phyloP scores from a whole-genome alignment of 2,888 invertebrate genomes.

The Cheilosia grossa region DNA sequence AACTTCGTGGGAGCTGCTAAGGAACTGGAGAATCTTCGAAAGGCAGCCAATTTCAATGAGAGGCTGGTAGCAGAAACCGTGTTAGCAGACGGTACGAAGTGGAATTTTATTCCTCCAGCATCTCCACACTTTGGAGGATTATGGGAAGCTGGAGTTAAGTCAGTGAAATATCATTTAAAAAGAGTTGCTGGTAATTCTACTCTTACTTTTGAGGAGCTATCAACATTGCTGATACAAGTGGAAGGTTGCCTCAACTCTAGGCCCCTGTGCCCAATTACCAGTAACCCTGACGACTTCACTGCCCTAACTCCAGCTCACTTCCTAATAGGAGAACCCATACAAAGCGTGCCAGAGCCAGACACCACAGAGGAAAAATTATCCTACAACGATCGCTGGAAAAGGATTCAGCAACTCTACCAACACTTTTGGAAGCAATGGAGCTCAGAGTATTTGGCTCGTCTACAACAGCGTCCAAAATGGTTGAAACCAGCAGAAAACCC shows the following conservation, averaged over 20 bases:
- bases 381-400: constrained; percentile 16
- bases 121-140: constrained; percentile 31
- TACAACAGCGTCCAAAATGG: constrained; percentile 44
- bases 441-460: constrained; percentile 4
- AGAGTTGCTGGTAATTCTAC: not conserved
- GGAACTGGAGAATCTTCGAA: constrained; percentile 5
- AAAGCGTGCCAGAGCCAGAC: not conserved
- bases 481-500: constrained; percentile 3
- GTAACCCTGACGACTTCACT: constrained; percentile 8
- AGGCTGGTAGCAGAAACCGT: not conserved
- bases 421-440: constrained; percentile 21
- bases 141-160: constrained; percentile 3
- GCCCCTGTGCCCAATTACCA: constrained; percentile 15
- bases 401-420: constrained; percentile 5
- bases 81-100: constrained; percentile 1
- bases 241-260: constrained; percentile 20
- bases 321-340: constrained; percentile 17
- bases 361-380: not conserved
- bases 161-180: constrained; percentile 15
- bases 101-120: constrained; percentile 27
- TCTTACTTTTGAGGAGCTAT: constrained; percentile 22
- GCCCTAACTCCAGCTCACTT: constrained; percentile 24
- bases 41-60: constrained; percentile 6
- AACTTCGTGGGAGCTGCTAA: constrained; percentile 27
- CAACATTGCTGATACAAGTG: constrained; percentile 12